Evolutionary conservation across 2,888 invertebrate genomes (phyloP).

Genomic region (Philaethria dido): DNA sequence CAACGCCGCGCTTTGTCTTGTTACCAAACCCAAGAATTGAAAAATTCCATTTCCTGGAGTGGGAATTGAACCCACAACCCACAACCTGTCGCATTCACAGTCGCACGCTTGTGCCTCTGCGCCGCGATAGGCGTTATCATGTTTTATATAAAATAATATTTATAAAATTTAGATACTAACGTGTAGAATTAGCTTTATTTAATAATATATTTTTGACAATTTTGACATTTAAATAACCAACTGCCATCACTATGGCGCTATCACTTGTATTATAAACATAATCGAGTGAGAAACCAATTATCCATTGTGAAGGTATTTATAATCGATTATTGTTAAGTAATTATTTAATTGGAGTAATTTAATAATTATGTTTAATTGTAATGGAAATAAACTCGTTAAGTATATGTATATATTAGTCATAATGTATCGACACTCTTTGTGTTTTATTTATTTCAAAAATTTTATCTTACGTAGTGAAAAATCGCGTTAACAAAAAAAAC

Average conservation of each 20-base stretch:
- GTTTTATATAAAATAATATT: too few relatives aligned
- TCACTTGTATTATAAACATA: background rate
- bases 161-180: background rate
- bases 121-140: too few relatives aligned
- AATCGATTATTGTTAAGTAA: constrained; percentile 5
- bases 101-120: too few relatives aligned
- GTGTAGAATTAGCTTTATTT: background rate
- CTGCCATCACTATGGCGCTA: background rate
- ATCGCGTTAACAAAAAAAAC: too few relatives aligned
- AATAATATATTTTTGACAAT: background rate
- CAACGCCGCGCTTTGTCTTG: too few relatives aligned
- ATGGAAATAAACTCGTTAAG: background rate
- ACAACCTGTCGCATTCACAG: too few relatives aligned
- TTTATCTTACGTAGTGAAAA: too few relatives aligned
- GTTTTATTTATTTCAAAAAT: too few relatives aligned
- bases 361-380: background rate
- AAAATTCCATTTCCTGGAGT: too few relatives aligned
- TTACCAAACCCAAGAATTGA: too few relatives aligned
- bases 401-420: background rate
- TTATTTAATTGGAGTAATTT: background rate
- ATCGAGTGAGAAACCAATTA: background rate
- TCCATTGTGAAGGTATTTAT: background rate
- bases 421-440: too few relatives aligned
- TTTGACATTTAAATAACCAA: constrained; percentile 11
- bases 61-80: too few relatives aligned